phyloP scores from a whole-genome alignment of 2,888 invertebrate genomes.

The Idaea straminata region DNA sequence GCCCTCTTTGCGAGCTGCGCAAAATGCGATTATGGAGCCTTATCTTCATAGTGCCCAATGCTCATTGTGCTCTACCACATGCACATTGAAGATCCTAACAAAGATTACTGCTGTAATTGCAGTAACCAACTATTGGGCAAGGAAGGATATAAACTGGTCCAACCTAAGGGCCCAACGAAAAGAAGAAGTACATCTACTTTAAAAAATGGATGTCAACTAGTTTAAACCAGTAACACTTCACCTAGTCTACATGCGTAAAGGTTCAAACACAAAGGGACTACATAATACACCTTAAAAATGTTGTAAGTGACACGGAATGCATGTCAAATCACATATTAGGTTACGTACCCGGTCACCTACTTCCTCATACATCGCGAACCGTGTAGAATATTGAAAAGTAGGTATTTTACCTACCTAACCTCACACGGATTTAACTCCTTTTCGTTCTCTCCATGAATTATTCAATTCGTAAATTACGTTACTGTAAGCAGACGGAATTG shows the following conservation, averaged over 20 bases:
- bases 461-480: conserved; percentile 39
- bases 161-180: too few relatives aligned
- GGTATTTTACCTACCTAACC: conserved; percentile 12
- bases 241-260: background rate
- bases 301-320: conserved; percentile 22
- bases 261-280: background rate
- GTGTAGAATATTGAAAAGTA: conserved; percentile 39
- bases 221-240: background rate
- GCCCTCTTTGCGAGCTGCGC: too few relatives aligned
- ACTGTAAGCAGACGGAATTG: conserved; percentile 28
- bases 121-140: too few relatives aligned
- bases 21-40: too few relatives aligned
- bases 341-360: conserved; percentile 45
- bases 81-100: too few relatives aligned
- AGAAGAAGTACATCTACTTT: too few relatives aligned
- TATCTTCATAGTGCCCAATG: too few relatives aligned
- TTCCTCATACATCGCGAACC: conserved; percentile 34
- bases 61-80: too few relatives aligned
- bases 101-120: too few relatives aligned
- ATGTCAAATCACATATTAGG: conserved; percentile 33
- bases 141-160: too few relatives aligned
- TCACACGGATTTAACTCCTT: conserved; percentile 25
- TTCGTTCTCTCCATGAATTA: conserved; percentile 39
- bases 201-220: background rate
- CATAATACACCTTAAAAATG: conserved; percentile 20